Percentiles rank a stretch among this genome's conserved stretches.
These are phyloP conservation scores for Sanderia malayensis DNA, from an alignment of 30 jellyfish, hydroid and myxozoan species.

Conservation along the genomic window DNA sequence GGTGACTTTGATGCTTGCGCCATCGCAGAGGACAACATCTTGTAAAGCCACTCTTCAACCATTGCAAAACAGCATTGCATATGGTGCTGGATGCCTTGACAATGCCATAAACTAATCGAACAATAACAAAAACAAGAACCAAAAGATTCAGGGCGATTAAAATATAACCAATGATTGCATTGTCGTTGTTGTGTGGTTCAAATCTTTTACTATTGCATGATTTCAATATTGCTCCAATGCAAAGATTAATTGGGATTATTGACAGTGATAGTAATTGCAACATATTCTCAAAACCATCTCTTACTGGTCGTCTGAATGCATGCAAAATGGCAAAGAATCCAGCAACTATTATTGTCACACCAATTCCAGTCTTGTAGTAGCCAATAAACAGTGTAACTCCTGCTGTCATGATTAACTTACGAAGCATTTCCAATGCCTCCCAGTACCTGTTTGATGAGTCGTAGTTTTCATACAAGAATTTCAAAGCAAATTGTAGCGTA, in stretches of 20 bases:
- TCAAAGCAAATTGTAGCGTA: not conserved
- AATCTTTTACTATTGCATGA: not conserved
- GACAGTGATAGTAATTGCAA: conserved; percentile 18
- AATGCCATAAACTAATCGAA: no score
- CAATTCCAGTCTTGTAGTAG: conserved; percentile 15
- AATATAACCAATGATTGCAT: not conserved
- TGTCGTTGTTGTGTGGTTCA: not conserved
- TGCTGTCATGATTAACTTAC: conserved; percentile 23
- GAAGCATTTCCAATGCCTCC: conserved; percentile 35
- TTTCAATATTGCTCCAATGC: conserved; percentile 17
- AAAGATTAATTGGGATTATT: conserved; percentile 12
- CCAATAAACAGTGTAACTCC: conserved; percentile 11
- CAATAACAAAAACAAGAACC: no score
- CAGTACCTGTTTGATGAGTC: conserved; percentile 15
- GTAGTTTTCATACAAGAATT: conserved; percentile 29
- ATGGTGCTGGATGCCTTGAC: no score
- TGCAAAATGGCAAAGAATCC: conserved; percentile 10
- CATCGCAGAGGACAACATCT: no score
- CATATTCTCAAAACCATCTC: conserved; percentile 6
- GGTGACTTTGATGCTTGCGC: no score
- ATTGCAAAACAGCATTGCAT: no score
- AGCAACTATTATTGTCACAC: not conserved
- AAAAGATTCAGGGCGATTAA: no score
- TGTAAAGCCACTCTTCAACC: no score
- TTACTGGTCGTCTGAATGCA: conserved; percentile 16